Evolutionary conservation across 2,888 invertebrate species (phyloP), one percentile per base, ranked within the genome.

Genomic region (Hecatera dysodea): DNA sequence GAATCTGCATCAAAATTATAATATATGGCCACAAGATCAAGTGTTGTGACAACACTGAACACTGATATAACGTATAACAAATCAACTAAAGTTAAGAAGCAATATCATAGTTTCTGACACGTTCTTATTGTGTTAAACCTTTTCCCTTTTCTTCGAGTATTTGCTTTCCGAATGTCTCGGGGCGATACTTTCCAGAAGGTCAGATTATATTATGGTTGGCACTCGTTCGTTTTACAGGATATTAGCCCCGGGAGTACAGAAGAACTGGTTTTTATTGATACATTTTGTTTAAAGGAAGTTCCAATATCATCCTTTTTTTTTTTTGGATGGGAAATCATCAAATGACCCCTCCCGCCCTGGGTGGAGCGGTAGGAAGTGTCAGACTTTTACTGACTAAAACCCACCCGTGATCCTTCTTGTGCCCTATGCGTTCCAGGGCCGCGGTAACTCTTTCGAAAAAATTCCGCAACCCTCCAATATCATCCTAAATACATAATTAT

Each of bases 41-140:
- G 61, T n/a, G n/a, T 44, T 27, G 33, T 36, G 48, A 36, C 12
- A 44, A 72, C 52, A 36, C 22, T 29, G 22, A 1, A 33, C 42
- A 12, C 66, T 8, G 36, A 42, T 66, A 75, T 42, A 42, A 64
- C 42, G 27, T 33, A 52, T 42, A 70, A 57, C 39, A 55, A 76
- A 70, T 62, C 39, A 55, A 76, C 46, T 71, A 33, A 39, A 71
- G 39, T 57, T 74, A 71, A 52, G 56, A 53, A 53, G 48, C 39
- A 72, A 72, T 59, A 72, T 69, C 53, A 59, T 60, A 55, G 78
- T 73, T 69, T 73, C 42, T 60, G 70, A 48, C 70, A 73, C 60
- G 57, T 78, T 46, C 44, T 70, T 56, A 50, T 61, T 61, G 44
- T 36, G 46, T 59, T 42, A 29, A 57, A 78, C 57, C 62, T 59